Conservation (phyloP, 2,797 vertebrate genomes). For the Apodemus agrarius region DNA sequence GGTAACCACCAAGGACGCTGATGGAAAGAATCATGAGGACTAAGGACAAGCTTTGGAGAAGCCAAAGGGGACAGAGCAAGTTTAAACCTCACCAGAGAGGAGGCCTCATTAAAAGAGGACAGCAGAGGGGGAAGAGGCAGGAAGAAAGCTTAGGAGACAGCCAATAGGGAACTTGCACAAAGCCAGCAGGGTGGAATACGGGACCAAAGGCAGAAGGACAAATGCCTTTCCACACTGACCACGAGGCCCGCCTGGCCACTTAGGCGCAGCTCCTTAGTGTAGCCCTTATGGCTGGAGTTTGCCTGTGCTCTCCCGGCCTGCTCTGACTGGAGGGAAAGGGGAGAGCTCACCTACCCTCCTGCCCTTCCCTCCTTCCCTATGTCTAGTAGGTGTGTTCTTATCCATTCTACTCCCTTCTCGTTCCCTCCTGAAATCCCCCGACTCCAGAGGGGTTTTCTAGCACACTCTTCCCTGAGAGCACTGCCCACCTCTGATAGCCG, state of each 20-base stretch:
- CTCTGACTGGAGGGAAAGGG: slow-evolving; percentile 35
- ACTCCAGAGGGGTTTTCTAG: neutral
- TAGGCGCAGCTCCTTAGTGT: neutral
- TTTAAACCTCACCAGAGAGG: neutral
- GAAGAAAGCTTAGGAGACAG: neutral
- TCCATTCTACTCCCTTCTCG: neutral
- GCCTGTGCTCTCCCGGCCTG: slow-evolving; percentile 50
- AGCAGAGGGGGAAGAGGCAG: neutral
- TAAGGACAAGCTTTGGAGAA: neutral
- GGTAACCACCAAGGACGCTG: neutral
- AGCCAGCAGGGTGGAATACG: neutral
- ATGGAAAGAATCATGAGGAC: fast-evolving
- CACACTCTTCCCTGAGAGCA: neutral
- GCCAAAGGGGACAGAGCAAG: neutral
- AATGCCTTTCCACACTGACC: neutral
- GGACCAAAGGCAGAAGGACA: neutral
- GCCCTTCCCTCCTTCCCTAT: neutral
- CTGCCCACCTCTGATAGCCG: too few relatives aligned
- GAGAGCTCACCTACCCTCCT: neutral
- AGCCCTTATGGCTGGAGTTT: slow-evolving; percentile 49
- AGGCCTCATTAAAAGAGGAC: neutral
- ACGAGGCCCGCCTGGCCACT: neutral
- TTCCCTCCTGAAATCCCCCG: neutral
- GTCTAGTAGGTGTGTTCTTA: neutral
- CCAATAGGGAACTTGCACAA: neutral